Conservation (phyloP, 2,888 invertebrate species). For the Chromoteleia sp. region DNA sequence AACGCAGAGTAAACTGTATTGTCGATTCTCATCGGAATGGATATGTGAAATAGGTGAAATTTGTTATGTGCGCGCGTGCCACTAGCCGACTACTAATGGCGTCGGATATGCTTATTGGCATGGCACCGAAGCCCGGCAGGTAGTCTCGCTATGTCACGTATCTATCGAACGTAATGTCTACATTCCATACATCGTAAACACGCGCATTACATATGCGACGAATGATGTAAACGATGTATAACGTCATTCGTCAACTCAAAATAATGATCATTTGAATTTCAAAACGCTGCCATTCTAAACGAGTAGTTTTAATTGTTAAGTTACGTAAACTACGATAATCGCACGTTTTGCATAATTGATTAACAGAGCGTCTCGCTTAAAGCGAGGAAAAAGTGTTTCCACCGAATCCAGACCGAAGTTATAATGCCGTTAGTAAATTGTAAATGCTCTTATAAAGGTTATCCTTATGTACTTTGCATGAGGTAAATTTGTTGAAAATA, state of each 20-base stretch:
- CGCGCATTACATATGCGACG: constrained; percentile 65
- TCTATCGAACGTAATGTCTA: constrained; percentile 68
- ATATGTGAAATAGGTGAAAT: constrained; percentile 70
- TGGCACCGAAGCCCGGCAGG: constrained; percentile 52
- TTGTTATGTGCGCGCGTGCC: constrained; percentile 70
- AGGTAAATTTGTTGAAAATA: constrained; percentile 4
- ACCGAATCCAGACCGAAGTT: neutral
- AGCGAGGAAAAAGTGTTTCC: neutral
- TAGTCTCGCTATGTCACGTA: constrained; percentile 70
- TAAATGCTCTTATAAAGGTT: too few relatives aligned
- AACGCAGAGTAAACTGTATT: constrained; percentile 62
- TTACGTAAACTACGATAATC: constrained; percentile 10
- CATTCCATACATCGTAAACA: constrained; percentile 70
- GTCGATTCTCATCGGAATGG: constrained; percentile 63
- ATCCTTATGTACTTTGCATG: too few relatives aligned
- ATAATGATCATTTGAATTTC: constrained; percentile 56
- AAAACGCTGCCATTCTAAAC: constrained; percentile 12
- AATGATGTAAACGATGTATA: constrained; percentile 64
- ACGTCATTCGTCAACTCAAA: constrained; percentile 59
- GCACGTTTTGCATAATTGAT: neutral
- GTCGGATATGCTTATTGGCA: constrained; percentile 67
- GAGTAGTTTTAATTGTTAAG: constrained; percentile 30
- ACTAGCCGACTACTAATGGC: constrained; percentile 52
- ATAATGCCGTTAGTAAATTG: too few relatives aligned
- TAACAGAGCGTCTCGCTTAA: neutral